phyloP scores from a whole-genome alignment of 37 sponge, comb jelly and placozoan genomes.

The Petrosia ficiformis region DNA sequence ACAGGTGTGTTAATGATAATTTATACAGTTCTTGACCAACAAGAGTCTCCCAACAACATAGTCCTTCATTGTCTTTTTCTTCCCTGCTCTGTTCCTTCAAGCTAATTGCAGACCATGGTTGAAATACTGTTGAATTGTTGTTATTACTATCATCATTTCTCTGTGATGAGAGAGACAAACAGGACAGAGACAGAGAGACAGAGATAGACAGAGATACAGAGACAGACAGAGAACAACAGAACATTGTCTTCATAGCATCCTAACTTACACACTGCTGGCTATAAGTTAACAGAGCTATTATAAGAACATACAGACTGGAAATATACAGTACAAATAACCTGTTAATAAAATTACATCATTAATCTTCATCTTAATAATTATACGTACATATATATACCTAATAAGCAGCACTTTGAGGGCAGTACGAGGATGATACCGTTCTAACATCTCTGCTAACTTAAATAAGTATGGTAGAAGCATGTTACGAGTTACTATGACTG shows the following conservation, averaged over 20 bases:
- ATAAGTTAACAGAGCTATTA: slow-evolving; percentile 59
- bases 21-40: slow-evolving; percentile 75
- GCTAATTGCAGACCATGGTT: too few species aligned
- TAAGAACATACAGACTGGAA: slow-evolving; percentile 59
- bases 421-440: slow-evolving; percentile 70
- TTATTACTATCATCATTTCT: background rate
- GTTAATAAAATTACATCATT: background rate
- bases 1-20: slow-evolving; percentile 50
- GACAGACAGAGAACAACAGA: background rate
- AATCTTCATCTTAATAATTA: too few species aligned
- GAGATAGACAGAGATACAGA: background rate
- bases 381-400: slow-evolving; percentile 23
- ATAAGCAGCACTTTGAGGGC: slow-evolving; percentile 67
- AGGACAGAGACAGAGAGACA: too few species aligned
- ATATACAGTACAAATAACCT: slow-evolving; percentile 71
- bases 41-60: slow-evolving; percentile 78
- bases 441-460: slow-evolving; percentile 16
- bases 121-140: background rate
- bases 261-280: slow-evolving; percentile 54
- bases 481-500: slow-evolving; percentile 51
- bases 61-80: background rate
- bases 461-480: slow-evolving; percentile 58
- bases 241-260: background rate
- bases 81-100: too few species aligned
- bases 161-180: background rate